Conservation (phyloP, 2,888 invertebrate species). For the Liposcelis brunnea region DNA sequence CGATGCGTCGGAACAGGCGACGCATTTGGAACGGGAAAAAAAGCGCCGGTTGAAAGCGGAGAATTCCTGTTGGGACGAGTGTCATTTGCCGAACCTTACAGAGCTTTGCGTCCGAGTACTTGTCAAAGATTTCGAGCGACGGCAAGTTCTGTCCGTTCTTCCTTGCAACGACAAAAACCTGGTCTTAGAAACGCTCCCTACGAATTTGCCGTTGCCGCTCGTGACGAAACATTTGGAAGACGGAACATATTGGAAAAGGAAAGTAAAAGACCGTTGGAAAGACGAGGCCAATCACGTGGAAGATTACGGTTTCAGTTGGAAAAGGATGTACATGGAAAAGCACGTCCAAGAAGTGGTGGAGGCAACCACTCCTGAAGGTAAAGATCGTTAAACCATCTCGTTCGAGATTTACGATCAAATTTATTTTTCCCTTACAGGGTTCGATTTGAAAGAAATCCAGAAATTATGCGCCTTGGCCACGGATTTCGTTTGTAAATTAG, state of each 20-base stretch:
- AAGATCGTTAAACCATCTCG: conserved; percentile 23
- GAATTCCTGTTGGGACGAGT: neutral
- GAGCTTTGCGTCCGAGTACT: neutral
- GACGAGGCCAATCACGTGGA: neutral
- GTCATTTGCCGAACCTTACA: neutral
- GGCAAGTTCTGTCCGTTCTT: neutral
- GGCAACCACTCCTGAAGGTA: conserved; percentile 23
- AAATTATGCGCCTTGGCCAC: neutral
- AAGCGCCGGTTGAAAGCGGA: neutral
- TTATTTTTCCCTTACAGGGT: neutral
- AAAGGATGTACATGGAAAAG: conserved; percentile 23
- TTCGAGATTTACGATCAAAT: conserved; percentile 18
- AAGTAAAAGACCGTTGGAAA: neutral
- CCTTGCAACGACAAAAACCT: neutral
- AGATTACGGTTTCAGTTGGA: conserved; percentile 19
- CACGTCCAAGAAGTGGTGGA: conserved; percentile 23
- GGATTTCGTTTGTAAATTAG: conserved; percentile 1
- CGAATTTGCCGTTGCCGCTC: conserved; percentile 1
- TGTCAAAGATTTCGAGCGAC: neutral
- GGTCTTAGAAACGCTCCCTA: conserved; percentile 1
- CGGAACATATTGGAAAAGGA: conserved; percentile 4
- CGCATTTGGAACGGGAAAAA: neutral
- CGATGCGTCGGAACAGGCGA: conserved; percentile 13
- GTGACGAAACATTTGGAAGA: conserved; percentile 3
- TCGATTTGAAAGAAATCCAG: neutral